These are phyloP conservation scores for Xestoiulus laeticollis DNA, from an alignment of 2,888 invertebrate species.

Conservation along the genomic window DNA sequence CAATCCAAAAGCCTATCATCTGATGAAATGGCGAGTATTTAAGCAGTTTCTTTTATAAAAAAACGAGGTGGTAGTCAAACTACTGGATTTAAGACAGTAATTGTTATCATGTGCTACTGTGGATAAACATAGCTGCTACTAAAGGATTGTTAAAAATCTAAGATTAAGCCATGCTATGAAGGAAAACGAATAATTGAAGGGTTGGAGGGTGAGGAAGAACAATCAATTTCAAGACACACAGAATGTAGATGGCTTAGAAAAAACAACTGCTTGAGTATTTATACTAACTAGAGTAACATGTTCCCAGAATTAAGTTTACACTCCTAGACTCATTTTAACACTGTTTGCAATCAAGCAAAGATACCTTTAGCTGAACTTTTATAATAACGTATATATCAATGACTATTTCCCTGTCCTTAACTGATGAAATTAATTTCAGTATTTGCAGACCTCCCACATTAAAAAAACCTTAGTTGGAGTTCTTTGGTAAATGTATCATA, in stretches of 20 bases:
- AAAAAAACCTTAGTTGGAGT: background rate
- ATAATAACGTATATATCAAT: background rate
- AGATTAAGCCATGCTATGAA: background rate
- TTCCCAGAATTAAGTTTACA: too few species aligned
- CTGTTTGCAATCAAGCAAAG: too few species aligned
- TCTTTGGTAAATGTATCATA: background rate
- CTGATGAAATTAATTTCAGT: too few species aligned
- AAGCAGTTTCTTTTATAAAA: background rate
- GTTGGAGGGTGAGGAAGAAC: background rate
- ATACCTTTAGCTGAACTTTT: too few species aligned
- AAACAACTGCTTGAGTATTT: background rate
- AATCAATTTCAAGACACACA: background rate
- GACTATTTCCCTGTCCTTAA: background rate
- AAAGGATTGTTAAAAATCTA: background rate
- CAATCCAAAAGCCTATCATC: constrained; percentile 20
- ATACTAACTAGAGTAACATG: background rate
- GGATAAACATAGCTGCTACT: background rate
- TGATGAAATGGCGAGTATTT: constrained; percentile 9
- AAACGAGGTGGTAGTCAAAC: background rate
- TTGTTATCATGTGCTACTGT: background rate
- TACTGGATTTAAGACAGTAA: background rate
- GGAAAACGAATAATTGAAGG: background rate
- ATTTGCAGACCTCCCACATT: too few species aligned
- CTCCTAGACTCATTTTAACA: too few species aligned
- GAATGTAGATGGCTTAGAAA: background rate